phyloP scores from a whole-genome alignment of 1,140 invertebrate species.

The Pogonomyrmex barbatus region DNA sequence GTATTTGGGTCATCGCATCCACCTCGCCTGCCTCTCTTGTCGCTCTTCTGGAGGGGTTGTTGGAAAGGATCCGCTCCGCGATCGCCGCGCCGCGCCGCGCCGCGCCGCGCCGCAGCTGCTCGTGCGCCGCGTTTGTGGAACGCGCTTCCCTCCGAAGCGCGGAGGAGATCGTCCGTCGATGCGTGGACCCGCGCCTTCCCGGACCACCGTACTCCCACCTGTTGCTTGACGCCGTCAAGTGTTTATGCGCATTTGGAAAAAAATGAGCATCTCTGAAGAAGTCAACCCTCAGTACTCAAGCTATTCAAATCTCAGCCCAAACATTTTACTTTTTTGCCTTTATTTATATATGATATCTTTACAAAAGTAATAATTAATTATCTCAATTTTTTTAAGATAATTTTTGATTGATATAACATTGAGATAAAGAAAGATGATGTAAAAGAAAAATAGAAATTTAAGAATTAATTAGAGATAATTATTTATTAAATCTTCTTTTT shows the following conservation, averaged over 20 bases:
- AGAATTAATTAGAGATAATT: not conserved
- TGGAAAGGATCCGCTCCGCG: constrained; percentile 64
- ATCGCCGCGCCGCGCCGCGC: constrained; percentile 24
- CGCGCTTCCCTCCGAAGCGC: not conserved
- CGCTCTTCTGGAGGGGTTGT: constrained; percentile 72
- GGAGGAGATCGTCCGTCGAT: constrained; percentile 1
- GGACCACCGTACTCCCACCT: not conserved
- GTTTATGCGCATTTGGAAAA: not conserved
- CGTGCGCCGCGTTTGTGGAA: constrained; percentile 24
- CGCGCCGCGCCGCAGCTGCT: constrained; percentile 42
- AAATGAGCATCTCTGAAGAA: not conserved
- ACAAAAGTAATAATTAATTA: not conserved
- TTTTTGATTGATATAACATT: not conserved
- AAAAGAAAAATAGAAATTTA: not conserved
- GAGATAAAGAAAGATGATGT: not conserved
- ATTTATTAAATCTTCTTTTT: not conserved
- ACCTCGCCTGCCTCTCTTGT: constrained; percentile 76
- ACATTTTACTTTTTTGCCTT: not conserved
- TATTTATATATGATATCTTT: not conserved
- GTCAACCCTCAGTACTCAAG: not conserved
- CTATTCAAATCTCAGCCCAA: not conserved
- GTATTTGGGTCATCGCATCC: constrained; percentile 85
- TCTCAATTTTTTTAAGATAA: not conserved
- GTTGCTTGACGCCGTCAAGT: not conserved
- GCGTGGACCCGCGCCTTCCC: not conserved